phyloP scores from a whole-genome alignment of 1,140 invertebrate genomes.

The Ptiloglossa arizonensis region DNA sequence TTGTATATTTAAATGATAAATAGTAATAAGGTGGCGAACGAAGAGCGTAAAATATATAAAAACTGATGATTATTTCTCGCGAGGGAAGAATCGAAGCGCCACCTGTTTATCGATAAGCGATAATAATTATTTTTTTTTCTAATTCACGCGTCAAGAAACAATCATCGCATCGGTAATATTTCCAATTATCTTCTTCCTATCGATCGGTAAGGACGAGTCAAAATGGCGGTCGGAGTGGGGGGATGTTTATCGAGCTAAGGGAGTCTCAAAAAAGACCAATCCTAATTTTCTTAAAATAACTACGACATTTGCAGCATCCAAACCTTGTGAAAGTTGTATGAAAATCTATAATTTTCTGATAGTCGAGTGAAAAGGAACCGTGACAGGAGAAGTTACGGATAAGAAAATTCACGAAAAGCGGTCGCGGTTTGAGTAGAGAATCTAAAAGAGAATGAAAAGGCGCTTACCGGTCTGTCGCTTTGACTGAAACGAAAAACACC shows the following conservation, averaged over 20 bases:
- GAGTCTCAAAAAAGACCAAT: constrained; percentile 9
- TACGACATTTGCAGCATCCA: constrained; percentile 7
- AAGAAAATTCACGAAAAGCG: not conserved
- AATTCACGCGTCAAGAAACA: constrained; percentile 15
- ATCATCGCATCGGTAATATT: constrained; percentile 41
- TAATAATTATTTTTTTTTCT: constrained; percentile 27
- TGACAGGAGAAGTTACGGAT: not conserved
- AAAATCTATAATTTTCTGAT: not conserved
- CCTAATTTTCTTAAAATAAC: constrained; percentile 18
- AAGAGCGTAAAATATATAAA: not conserved
- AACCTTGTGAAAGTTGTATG: not conserved
- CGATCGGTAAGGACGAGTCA: constrained; percentile 49
- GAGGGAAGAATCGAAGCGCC: constrained; percentile 16
- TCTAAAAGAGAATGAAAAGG: not conserved
- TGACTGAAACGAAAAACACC: not conserved
- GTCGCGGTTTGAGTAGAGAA: not conserved
- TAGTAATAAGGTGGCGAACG: not conserved
- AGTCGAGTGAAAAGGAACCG: not conserved
- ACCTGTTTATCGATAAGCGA: constrained; percentile 39
- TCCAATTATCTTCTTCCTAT: constrained; percentile 41
- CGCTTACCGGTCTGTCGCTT: constrained; percentile 35
- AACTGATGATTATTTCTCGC: not conserved
- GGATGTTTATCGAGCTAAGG: constrained; percentile 39
- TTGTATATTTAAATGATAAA: constrained; percentile 1
- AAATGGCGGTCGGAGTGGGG: constrained; percentile 39